Evolutionary conservation across 2,113 vertebrate genomes (phyloP).

Genomic region (Vulpes lagopus): DNA sequence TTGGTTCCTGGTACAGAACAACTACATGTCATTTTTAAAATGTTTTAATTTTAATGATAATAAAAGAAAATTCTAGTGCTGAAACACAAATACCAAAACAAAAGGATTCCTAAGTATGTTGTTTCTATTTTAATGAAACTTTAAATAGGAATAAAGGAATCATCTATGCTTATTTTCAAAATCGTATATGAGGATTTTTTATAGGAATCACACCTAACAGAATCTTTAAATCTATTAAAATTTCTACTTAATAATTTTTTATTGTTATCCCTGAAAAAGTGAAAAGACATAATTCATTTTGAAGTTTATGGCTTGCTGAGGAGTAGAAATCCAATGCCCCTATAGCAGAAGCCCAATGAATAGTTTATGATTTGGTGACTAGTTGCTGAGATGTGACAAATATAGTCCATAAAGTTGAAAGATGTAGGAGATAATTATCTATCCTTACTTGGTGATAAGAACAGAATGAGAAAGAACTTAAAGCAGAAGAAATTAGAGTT

Average conservation of each 20-base stretch:
- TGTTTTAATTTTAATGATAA: constrained; percentile 40
- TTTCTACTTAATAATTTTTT: constrained; percentile 22
- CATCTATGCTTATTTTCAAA: not conserved
- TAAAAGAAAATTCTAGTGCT: not conserved
- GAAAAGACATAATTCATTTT: constrained; percentile 34
- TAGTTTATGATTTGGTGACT: constrained; percentile 44
- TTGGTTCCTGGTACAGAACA: not conserved
- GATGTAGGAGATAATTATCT: not conserved
- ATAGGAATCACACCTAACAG: not conserved
- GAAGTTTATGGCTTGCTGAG: not conserved
- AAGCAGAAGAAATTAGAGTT: constrained; percentile 44
- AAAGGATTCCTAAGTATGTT: not conserved
- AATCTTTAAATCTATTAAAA: constrained; percentile 40
- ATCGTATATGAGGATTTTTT: not conserved
- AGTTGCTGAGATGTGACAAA: constrained; percentile 36
- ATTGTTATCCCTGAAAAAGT: not conserved
- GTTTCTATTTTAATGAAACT: constrained; percentile 26
- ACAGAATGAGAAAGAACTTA: constrained; percentile 18
- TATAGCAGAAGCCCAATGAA: not conserved
- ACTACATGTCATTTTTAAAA: constrained; percentile 10
- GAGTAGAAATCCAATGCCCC: not conserved
- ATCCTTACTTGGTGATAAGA: constrained; percentile 33
- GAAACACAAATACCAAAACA: constrained; percentile 24
- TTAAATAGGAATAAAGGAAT: constrained; percentile 42
- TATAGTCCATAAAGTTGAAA: constrained; percentile 25